Percentiles rank a stretch among this genome's conserved stretches.
Evolutionary conservation across 92 coral and sea anemone genomes (phyloP).

Genomic region (Chrysogorgia sp.): DNA sequence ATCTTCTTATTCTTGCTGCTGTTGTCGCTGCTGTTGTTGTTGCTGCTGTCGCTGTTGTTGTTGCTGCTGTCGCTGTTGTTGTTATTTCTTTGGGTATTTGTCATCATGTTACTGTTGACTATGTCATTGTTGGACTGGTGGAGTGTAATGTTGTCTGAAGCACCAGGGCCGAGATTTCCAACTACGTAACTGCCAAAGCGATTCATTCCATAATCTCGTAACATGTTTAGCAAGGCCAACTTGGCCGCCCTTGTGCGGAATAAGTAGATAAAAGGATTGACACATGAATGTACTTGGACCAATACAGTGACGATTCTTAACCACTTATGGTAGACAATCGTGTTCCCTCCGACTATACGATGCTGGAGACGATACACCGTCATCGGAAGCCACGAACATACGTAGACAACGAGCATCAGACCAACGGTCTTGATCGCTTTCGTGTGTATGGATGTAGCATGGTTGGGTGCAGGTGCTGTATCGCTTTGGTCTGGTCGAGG

Average conservation of each 20-base stretch:
- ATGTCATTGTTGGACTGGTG: too few relatives aligned
- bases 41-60: too few relatives aligned
- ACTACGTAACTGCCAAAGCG: not conserved
- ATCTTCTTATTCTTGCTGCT: too few relatives aligned
- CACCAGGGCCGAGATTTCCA: not conserved
- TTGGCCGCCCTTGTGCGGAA: constrained; percentile 11
- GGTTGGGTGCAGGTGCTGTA: not conserved
- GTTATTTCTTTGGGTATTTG: too few relatives aligned
- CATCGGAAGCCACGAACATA: constrained; percentile 24
- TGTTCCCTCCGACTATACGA: constrained; percentile 10
- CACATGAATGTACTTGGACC: constrained; percentile 28
- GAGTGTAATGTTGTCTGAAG: too few relatives aligned
- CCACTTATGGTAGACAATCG: constrained; percentile 21
- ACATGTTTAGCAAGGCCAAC: not conserved
- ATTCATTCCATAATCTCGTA: not conserved
- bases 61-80: too few relatives aligned
- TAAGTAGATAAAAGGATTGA: constrained; percentile 28
- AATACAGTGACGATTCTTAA: not conserved
- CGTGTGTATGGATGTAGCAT: not conserved
- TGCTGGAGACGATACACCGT: constrained; percentile 21
- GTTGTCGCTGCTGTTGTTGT: too few relatives aligned
- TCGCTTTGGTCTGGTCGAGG: not conserved
- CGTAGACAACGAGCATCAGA: constrained; percentile 19
- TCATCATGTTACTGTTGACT: too few relatives aligned
- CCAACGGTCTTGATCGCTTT: constrained; percentile 39